These are phyloP conservation scores for Pseudomyrmex concolor DNA, from an alignment of 1,140 invertebrate species.

Conservation along the genomic window DNA sequence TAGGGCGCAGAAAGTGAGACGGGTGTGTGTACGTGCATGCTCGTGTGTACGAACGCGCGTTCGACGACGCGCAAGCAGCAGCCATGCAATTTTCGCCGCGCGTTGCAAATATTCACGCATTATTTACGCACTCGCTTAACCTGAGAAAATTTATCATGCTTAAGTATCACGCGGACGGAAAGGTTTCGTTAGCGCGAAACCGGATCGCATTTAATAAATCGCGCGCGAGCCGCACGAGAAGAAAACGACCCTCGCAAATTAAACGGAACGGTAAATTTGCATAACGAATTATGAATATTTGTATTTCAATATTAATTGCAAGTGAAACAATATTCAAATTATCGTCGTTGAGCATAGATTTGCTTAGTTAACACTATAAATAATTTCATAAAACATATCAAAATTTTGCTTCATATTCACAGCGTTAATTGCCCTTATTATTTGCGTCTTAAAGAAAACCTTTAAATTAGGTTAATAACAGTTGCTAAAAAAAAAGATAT, in stretches of 20 bases:
- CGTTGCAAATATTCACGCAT: slow-evolving; percentile 23
- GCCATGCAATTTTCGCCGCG: slow-evolving; percentile 22
- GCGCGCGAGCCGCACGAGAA: not conserved
- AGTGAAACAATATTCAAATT: not conserved
- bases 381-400: no score
- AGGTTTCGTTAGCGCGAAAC: not conserved
- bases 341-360: no score
- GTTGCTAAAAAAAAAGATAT: no score
- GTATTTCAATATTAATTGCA: not conserved
- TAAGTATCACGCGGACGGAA: not conserved
- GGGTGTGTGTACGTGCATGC: not conserved
- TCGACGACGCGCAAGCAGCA: not conserved
- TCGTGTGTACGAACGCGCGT: no score
- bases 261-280: not conserved
- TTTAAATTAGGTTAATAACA: no score
- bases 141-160: not conserved
- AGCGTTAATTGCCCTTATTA: no score
- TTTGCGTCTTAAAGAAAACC: no score
- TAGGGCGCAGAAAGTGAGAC: slow-evolving; percentile 64
- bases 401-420: no score
- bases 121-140: slow-evolving; percentile 11
- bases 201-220: slow-evolving; percentile 11
- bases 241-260: not conserved
- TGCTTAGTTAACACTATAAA: no score
- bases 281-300: not conserved